Percentiles rank a stretch among this genome's conserved stretches.
Evolutionary conservation across 2,888 invertebrate species (phyloP).

Genomic region (Laothoe populi): DNA sequence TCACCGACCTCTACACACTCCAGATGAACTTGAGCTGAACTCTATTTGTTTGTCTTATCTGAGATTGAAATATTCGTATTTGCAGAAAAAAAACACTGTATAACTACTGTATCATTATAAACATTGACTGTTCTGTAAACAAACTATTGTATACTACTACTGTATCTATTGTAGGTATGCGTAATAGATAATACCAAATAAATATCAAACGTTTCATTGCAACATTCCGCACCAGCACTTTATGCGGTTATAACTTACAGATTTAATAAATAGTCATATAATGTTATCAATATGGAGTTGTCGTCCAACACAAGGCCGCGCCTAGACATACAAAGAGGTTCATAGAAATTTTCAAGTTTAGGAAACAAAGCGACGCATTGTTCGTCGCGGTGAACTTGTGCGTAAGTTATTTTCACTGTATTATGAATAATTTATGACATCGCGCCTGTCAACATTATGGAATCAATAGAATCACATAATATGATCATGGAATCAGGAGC

Average conservation of each 20-base stretch:
- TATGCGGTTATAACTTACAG: slow-evolving; percentile 9
- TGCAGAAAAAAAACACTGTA: slow-evolving; percentile 16
- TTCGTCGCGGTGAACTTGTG: neutral
- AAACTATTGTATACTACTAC: neutral
- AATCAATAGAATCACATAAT: slow-evolving; percentile 10
- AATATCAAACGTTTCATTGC: neutral
- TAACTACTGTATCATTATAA: slow-evolving; percentile 17
- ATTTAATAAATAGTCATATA: slow-evolving; percentile 17
- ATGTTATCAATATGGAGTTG: slow-evolving; percentile 20
- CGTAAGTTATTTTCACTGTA: slow-evolving; percentile 2
- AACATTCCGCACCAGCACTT: slow-evolving; percentile 1
- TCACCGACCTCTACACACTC: slow-evolving; percentile 2
- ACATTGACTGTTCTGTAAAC: slow-evolving; percentile 15
- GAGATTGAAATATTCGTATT: slow-evolving; percentile 10
- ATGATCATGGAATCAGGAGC: neutral
- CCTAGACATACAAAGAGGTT: slow-evolving; percentile 7
- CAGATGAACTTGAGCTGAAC: slow-evolving; percentile 11
- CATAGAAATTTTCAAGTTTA: slow-evolving; percentile 12
- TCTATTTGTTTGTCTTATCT: slow-evolving; percentile 10
- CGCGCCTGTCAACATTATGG: slow-evolving; percentile 1
- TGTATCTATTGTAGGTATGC: neutral
- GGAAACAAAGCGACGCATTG: slow-evolving; percentile 18
- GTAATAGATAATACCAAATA: slow-evolving; percentile 8
- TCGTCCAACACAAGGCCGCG: slow-evolving; percentile 5
- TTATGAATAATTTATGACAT: slow-evolving; percentile 11